Evolutionary conservation across 2,888 invertebrate species (phyloP), one percentile per base, ranked within the genome.

Genomic region (Ichneumoninae sp.): DNA sequence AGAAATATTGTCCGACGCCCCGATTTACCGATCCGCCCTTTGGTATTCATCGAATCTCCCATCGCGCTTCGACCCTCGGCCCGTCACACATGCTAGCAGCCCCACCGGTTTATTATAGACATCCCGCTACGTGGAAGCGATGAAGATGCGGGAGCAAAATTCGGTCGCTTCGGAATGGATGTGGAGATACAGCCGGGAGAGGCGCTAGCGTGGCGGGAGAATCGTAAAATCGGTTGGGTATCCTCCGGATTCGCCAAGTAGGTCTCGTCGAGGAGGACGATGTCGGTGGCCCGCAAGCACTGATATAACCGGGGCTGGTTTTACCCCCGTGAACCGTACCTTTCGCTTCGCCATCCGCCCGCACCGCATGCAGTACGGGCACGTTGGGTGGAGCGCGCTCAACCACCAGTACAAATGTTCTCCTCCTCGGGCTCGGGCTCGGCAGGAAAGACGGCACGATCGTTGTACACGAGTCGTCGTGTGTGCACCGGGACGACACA

Each of bases 211-310:
- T 10, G 22, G 54, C 22, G 10, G 50, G 26, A 30, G 69, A 30
- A 50, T 50, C 16, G 69, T n/a, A 69, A 69, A 69, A 69, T 50
- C 50, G 69, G 30, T 13, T 22, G 50, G 69, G n/a, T 47, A 69
- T 69, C 47, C 40, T 2, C 30, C 69, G 26, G 10, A 16, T 68
- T 30, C 4, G 19, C n/a, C 30, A 33, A 6, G 69, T 16, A 50
- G 10, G 10, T 40, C 19, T 66, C 66, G 40, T 19, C 68, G 68
- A n/a, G 47, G 50, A 69, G n/a, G 50, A 30, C 16, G 50, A 40
- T 66, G 66, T 22, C 54, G 54, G 44, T 47, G 13, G 66, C 19
- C 66, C 66, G 40, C 66, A 66, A 66, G 40, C 40, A 7, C 40
- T 13, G 44, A 19, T 40, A 13, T n/a, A 66, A 22, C 19, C 19